Evolutionary conservation across 64 coral and sea anemone species (phyloP), one percentile per base, ranked within the genome.

Genomic region (Platygyra sinensis): DNA sequence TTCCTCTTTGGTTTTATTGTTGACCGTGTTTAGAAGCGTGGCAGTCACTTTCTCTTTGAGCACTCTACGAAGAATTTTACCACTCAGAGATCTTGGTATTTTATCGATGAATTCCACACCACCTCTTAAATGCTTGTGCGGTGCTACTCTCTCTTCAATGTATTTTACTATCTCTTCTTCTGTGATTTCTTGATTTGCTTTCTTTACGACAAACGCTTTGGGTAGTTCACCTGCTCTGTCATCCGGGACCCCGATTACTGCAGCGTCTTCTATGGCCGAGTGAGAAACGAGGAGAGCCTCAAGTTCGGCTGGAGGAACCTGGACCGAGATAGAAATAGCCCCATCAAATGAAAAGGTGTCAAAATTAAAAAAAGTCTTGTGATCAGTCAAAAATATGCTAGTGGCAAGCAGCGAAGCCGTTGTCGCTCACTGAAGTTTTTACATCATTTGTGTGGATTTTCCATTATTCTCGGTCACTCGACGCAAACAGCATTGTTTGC

Each of bases 261-360:
- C 83, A 59, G 76, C 93, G 36, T 94, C 93, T 27, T 25, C 52
- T 57, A 94, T 86, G 46, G 89, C 77, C 9, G 93, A 74, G 51
- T 94, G 62, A 14, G 93, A 86, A 46, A 94, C 64, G 20, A 94
- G 88, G 49, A 94, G 52, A 76, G 51, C 22, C 36, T 94, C 93
- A 9, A 94, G 64, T 38, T 94, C 93, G 12, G 93, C 93, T 15
- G 93, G 93, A 20, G 93, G 29, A 72, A 94, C 91, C 91, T 93
- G 19, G 50, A n/a, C n/a, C n/a, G n/a, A 14, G 12, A 73, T 11
- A 63, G 52, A 52, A 46, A 52, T 7, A 49, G 1, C 22, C 8
- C 3, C 0, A 71, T 49, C 2, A 71, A 22, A 32, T 24, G 51
- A 38, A 22, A 46, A 46, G 42, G 42, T 46, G 6, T 57, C 15